A percentile compares a stretch with the other conserved stretches of the same genome.
These are phyloP conservation scores for Lepidurus packardi DNA, from an alignment of 1,140 invertebrate genomes.

Conservation along the genomic window DNA sequence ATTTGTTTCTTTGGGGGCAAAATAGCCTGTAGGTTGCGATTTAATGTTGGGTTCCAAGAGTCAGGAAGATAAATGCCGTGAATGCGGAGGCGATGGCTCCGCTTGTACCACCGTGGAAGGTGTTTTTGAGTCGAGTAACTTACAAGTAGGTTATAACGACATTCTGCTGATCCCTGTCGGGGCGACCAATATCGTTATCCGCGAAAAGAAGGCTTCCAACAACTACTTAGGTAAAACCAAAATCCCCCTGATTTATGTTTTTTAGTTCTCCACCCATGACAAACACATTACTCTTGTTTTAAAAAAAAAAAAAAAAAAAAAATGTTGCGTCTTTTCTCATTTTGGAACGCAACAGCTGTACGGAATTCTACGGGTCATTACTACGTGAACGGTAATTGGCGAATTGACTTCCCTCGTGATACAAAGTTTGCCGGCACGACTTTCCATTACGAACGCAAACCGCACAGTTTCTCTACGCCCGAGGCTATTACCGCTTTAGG, in stretches of 20 bases:
- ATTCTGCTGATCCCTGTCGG: constrained; percentile 84
- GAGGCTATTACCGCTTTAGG: constrained; percentile 75
- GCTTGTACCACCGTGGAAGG: constrained; percentile 78
- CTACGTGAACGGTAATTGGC: constrained; percentile 89
- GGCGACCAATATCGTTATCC: constrained; percentile 84
- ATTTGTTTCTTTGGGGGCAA: background rate
- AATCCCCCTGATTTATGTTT: background rate
- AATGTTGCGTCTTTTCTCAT: background rate
- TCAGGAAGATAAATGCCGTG: constrained; percentile 83
- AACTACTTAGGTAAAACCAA: constrained; percentile 79
- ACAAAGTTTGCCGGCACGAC: constrained; percentile 70
- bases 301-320: background rate
- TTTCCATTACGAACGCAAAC: constrained; percentile 79
- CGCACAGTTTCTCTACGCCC: constrained; percentile 69
- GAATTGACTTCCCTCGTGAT: constrained; percentile 78
- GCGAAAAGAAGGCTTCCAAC: constrained; percentile 72
- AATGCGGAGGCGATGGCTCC: constrained; percentile 83
- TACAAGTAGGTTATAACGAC: constrained; percentile 87
- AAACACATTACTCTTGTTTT: background rate
- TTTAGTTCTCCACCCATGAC: background rate
- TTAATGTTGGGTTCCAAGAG: constrained; percentile 82
- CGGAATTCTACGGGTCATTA: constrained; percentile 74
- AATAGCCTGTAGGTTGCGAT: constrained; percentile 87
- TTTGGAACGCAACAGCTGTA: constrained; percentile 55
- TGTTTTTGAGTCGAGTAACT: constrained; percentile 66